A percentile compares a stretch with the other conserved stretches of the same genome.
Evolutionary conservation across 1,140 invertebrate species (phyloP).

Genomic region (Eueides isabella): DNA sequence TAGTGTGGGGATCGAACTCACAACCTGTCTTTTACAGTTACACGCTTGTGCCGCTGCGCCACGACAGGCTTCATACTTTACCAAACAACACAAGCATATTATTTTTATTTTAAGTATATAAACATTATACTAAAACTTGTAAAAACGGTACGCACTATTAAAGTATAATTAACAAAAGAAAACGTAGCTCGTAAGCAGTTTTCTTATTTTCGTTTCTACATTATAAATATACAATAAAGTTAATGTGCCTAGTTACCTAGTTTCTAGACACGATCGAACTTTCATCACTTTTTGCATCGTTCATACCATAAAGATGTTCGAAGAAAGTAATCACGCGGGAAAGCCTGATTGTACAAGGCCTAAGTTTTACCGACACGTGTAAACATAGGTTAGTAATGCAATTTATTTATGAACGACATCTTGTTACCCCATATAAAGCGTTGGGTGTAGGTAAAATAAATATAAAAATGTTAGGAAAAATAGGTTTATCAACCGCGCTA

Average conservation of each 20-base stretch:
- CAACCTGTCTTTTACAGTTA: no score
- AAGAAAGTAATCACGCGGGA: slow-evolving; percentile 35
- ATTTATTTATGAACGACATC: neutral
- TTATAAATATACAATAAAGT: slow-evolving; percentile 38
- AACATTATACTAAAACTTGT: neutral
- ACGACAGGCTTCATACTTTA: no score
- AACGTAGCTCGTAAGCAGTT: neutral
- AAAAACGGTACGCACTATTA: neutral
- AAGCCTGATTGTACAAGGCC: slow-evolving; percentile 27
- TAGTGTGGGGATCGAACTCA: no score
- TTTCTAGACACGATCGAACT: slow-evolving; percentile 34
- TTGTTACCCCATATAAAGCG: neutral
- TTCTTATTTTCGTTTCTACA: slow-evolving; percentile 35
- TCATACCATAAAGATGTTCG: slow-evolving; percentile 37
- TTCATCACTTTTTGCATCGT: slow-evolving; percentile 38
- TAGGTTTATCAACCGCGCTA: no score
- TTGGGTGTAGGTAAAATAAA: neutral
- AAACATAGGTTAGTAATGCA: neutral
- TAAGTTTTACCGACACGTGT: slow-evolving; percentile 4
- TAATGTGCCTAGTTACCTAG: slow-evolving; percentile 34
- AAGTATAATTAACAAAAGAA: neutral
- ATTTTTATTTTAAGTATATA: neutral
- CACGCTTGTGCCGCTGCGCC: no score
- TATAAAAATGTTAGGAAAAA: no score
- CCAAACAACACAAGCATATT: neutral